Evolutionary conservation across 2,113 vertebrate genomes (phyloP).

Genomic region (Zosterops hypoxanthus): DNA sequence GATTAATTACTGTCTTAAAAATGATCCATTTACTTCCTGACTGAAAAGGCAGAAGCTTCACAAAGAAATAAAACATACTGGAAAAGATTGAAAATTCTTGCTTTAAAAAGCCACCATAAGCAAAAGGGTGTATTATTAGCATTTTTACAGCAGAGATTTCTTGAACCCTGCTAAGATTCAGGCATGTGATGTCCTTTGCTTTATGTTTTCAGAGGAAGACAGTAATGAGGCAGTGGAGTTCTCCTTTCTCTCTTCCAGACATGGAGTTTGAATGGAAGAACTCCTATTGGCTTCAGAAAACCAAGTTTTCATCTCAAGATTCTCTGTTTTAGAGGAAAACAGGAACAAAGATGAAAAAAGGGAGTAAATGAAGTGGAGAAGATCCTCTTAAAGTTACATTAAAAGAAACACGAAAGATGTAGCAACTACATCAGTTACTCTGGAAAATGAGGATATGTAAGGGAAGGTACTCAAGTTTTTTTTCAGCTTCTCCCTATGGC

Average conservation of each 20-base stretch:
- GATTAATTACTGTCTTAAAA: slow-evolving; percentile 10
- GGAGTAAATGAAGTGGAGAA: background rate
- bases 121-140: slow-evolving; percentile 9
- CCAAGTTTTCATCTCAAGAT: background rate
- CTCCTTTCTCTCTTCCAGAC: slow-evolving; percentile 3
- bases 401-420: background rate
- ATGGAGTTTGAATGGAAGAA: background rate
- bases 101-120: slow-evolving; percentile 13
- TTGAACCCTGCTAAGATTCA: slow-evolving; percentile 16
- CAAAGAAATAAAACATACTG: slow-evolving; percentile 8
- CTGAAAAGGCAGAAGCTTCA: background rate
- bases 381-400: background rate
- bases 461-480: background rate
- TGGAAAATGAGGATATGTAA: background rate
- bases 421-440: background rate
- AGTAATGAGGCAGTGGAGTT: background rate
- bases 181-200: background rate
- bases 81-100: background rate
- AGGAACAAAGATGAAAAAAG: background rate
- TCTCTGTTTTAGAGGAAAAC: background rate
- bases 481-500: background rate
- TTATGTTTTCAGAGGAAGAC: background rate
- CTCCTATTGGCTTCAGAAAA: background rate
- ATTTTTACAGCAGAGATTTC: background rate
- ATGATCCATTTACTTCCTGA: background rate